Percentiles rank a stretch among this genome's conserved stretches.
Evolutionary conservation across 2,888 invertebrate genomes (phyloP).

Genomic region (Acanthosoma haemorrhoidale): DNA sequence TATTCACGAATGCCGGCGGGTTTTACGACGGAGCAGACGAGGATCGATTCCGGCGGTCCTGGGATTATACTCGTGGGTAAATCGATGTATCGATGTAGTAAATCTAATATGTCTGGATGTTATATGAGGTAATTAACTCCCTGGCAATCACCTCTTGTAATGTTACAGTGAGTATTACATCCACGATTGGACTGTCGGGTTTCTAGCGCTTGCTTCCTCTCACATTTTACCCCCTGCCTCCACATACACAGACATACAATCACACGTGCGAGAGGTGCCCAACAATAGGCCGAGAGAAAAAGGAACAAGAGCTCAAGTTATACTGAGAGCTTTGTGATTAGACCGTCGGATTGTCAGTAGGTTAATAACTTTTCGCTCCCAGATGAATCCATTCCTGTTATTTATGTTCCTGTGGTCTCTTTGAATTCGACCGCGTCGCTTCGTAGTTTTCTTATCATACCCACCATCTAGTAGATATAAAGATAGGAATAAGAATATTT

Average conservation of each 20-base stretch:
- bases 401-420: neutral
- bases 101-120: neutral
- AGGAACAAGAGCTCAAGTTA: neutral
- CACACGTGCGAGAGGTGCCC: neutral
- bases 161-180: neutral
- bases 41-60: neutral
- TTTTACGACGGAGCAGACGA: neutral
- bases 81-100: neutral
- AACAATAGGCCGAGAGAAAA: neutral
- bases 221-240: neutral
- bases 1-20: neutral
- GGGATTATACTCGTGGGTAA: neutral
- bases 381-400: constrained; percentile 5
- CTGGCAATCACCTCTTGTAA: neutral
- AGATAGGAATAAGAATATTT: too few relatives aligned
- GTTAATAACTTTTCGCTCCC: constrained; percentile 13
- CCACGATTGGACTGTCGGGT: neutral
- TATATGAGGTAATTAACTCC: neutral
- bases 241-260: too few relatives aligned
- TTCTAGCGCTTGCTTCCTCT: neutral
- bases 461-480: neutral
- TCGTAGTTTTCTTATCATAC: too few relatives aligned
- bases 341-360: constrained; percentile 5
- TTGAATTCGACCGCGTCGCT: neutral
- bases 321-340: constrained; percentile 19